These are phyloP conservation scores for Morelia viridis DNA, from an alignment of 2,797 vertebrate species.

Conservation along the genomic window DNA sequence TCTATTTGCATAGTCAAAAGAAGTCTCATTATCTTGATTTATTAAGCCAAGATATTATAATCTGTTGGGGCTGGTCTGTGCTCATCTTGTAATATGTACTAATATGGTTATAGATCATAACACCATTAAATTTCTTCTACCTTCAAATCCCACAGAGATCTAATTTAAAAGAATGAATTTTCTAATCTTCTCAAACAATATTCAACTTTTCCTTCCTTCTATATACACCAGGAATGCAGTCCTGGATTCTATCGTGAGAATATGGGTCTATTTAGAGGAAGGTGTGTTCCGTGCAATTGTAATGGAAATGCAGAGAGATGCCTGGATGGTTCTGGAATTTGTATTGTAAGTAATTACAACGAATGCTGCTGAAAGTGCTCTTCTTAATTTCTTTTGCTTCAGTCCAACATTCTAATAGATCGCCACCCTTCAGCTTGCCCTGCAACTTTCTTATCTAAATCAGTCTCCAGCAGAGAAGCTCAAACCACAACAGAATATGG, in stretches of 20 bases:
- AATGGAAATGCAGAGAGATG: constrained; percentile 85
- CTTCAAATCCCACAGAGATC: not conserved
- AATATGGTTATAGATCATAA: not conserved
- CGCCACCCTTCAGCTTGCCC: not conserved
- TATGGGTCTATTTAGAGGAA: constrained; percentile 71
- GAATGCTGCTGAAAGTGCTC: not conserved
- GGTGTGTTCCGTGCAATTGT: constrained; percentile 86
- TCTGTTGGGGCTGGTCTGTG: not conserved
- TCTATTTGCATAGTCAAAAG: not conserved
- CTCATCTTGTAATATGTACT: not conserved
- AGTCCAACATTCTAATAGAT: not conserved
- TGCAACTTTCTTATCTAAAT: not conserved
- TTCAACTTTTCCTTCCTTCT: not conserved
- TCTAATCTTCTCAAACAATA: not conserved
- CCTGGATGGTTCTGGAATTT: constrained; percentile 85
- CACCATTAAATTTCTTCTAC: not conserved
- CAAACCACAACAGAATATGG: not conserved
- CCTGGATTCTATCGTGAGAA: constrained; percentile 84
- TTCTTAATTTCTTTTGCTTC: not conserved
- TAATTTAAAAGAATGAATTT: not conserved
- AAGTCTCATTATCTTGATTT: not conserved
- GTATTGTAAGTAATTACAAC: constrained; percentile 83
- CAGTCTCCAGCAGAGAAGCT: no score
- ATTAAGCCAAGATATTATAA: not conserved
- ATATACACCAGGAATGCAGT: constrained; percentile 79